Conservation (phyloP, 2,888 invertebrate species). For the Leptopilina drosophilae region DNA sequence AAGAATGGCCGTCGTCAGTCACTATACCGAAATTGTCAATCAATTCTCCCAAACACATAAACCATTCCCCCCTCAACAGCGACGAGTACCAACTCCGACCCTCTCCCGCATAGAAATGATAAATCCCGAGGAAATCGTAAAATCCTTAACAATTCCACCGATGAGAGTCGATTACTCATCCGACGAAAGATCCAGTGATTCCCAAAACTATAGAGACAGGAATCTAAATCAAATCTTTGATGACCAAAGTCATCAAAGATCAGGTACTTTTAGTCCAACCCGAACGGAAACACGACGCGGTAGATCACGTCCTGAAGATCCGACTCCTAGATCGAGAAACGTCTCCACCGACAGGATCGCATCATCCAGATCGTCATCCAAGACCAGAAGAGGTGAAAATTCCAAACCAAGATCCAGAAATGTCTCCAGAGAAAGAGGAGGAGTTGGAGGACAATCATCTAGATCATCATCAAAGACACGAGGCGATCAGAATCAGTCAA, state of each 20-base stretch:
- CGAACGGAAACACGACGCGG: conserved; percentile 50
- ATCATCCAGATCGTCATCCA: conserved; percentile 68
- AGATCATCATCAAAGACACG: too few species aligned
- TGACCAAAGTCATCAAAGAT: conserved; percentile 27
- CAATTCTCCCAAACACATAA: conserved; percentile 79
- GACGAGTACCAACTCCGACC: conserved; percentile 41
- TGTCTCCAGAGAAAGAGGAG: too few species aligned
- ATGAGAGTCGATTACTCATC: conserved; percentile 19
- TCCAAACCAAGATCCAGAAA: conserved; percentile 17
- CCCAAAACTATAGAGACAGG: not conserved
- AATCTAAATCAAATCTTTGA: not conserved
- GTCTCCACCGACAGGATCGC: conserved; percentile 52
- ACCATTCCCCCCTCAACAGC: conserved; percentile 48
- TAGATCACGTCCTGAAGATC: conserved; percentile 49
- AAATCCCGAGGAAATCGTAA: not conserved
- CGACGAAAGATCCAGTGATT: not conserved
- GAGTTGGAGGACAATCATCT: too few species aligned
- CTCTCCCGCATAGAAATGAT: conserved; percentile 54
- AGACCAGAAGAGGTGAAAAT: conserved; percentile 2
- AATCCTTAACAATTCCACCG: not conserved
- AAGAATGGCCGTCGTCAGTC: conserved; percentile 81
- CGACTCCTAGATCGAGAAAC: conserved; percentile 44
- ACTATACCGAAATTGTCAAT: conserved; percentile 88
- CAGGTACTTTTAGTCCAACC: conserved; percentile 9
- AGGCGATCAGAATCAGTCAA: not conserved